Evolutionary conservation across 2,113 vertebrate genomes (phyloP).

Genomic region (Saguinus midas): DNA sequence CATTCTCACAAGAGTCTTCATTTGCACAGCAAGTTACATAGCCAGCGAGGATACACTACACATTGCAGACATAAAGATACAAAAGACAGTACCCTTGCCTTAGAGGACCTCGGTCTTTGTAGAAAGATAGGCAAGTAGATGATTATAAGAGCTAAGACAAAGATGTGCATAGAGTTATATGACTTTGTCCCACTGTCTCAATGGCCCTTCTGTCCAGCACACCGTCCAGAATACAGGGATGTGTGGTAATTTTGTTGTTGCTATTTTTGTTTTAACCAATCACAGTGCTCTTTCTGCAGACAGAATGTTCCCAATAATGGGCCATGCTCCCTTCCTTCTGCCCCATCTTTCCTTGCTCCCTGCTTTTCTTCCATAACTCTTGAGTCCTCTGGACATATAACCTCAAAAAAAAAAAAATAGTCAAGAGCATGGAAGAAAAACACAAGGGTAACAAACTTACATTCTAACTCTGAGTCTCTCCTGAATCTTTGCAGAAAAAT

Average conservation of each 20-base stretch:
- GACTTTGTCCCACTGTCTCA: not conserved
- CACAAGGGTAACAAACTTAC: not conserved
- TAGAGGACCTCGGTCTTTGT: not conserved
- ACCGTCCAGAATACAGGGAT: not conserved
- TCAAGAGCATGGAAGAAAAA: no score
- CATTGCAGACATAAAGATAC: not conserved
- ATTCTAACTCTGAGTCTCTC: not conserved
- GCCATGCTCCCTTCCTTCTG: not conserved
- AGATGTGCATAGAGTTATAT: fast-evolving
- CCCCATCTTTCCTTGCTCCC: not conserved
- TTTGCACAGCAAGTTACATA: not conserved
- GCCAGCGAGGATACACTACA: not conserved
- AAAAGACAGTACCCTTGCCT: not conserved
- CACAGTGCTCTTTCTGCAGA: not conserved
- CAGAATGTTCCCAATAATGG: not conserved
- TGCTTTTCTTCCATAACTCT: not conserved
- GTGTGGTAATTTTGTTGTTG: not conserved
- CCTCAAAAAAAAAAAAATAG: not conserved
- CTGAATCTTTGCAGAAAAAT: not conserved
- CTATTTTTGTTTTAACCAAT: not conserved
- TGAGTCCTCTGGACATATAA: not conserved
- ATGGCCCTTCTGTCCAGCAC: not conserved
- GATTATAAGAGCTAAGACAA: not conserved
- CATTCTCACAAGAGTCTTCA: not conserved
- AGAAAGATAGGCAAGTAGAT: not conserved